Base-by-base conservation (phyloP, 2,113 vertebrate genomes). In the Tyrannus savana region DNA sequence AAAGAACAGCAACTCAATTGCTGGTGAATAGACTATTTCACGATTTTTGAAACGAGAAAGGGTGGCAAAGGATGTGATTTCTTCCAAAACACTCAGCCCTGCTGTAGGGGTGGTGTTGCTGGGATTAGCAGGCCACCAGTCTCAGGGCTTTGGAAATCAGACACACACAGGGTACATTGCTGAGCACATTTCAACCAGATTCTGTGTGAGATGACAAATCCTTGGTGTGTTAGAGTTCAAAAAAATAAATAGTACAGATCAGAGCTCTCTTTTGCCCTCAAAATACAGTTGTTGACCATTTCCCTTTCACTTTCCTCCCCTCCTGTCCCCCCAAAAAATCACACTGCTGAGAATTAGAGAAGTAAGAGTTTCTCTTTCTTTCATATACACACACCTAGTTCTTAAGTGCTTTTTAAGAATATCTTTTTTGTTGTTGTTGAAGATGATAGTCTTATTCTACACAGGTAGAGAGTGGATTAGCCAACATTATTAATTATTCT, bases 321-420 rank as follows among this genome's bases (percentile, higher is more conserved):
- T 14, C 4, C 5, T 9, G 3, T 10, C 2, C 14, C 21, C 0
- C 0, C 3, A 23, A 50, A 66, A 74, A n/a, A 53, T 25, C 42
- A 78, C 23, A 21, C 5, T 25, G 44, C 6, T 55, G 53, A 78
- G 62, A 96, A 71, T 18, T 11, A 67, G 9, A 52, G 19, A 77
- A 31, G 35, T 47, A 21, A 42, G 21, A 58, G 12, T 42, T 90
- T 91, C 9, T 87, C 41, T 28, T 62, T 83, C 19, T 72, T 21
- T 39, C 58, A 22, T 15, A 7, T 7, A 47, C 9, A 25, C 7
- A 63, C 35, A 86, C 4, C 24, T 27, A 24, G 46, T 19, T 33
- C 12, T 53, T 35, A 44, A 33, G 7, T 31, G 18, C 3, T 76
- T 79, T 84, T 66, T 9, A 71, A 66, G 19, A 33, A 19, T 39